Conservation (phyloP, 2,888 invertebrate species). For the Philhelius pedissequus region DNA sequence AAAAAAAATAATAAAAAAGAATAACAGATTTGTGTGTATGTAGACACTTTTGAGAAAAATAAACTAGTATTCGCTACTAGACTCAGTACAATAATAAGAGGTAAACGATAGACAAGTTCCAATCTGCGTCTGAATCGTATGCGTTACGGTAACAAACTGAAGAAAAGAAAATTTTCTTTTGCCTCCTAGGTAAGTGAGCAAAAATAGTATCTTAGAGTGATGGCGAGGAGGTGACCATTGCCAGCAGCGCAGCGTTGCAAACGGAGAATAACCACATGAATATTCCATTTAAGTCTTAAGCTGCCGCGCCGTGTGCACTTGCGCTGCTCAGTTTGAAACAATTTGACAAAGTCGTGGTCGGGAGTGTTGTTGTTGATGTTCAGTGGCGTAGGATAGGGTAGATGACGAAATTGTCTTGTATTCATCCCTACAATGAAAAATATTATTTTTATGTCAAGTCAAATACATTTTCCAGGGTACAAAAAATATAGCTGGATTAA, state of each 20-base stretch:
- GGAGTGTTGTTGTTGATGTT: background rate
- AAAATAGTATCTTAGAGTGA: slow-evolving; percentile 40
- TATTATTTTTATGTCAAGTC: no score
- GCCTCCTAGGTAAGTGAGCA: slow-evolving; percentile 76
- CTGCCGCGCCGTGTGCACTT: slow-evolving; percentile 21
- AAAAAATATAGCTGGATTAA: no score
- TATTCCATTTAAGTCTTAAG: slow-evolving; percentile 51
- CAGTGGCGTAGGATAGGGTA: background rate
- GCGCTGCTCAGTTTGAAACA: slow-evolving; percentile 32
- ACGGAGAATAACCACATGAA: slow-evolving; percentile 44
- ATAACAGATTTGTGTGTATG: background rate
- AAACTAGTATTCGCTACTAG: slow-evolving; percentile 19
- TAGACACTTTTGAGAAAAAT: background rate
- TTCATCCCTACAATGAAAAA: no score
- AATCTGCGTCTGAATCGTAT: slow-evolving; percentile 76
- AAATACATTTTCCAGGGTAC: no score
- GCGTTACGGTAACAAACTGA: slow-evolving; percentile 78
- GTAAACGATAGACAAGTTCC: slow-evolving; percentile 40
- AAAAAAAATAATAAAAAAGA: slow-evolving; percentile 11
- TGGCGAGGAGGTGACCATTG: slow-evolving; percentile 52
- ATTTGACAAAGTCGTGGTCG: slow-evolving; percentile 28
- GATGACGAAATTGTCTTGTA: no score
- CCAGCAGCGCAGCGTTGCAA: slow-evolving; percentile 12
- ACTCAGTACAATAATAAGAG: slow-evolving; percentile 30
- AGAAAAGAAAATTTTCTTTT: slow-evolving; percentile 76